These are phyloP conservation scores for Lepilemur septentrionalis DNA, from an alignment of 2,797 vertebrate species.

Conservation along the genomic window DNA sequence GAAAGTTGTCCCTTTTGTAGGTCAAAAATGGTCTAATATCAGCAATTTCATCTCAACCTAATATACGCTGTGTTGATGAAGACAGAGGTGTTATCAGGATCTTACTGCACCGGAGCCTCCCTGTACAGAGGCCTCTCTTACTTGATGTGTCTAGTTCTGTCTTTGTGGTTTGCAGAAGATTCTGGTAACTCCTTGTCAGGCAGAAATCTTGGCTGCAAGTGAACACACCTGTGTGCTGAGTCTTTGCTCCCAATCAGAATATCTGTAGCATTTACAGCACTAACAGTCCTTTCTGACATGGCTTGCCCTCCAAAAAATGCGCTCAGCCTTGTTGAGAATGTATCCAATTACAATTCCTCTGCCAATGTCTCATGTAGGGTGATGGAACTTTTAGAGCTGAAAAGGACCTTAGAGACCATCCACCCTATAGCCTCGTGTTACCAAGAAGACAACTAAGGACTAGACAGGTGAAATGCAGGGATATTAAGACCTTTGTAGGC, in stretches of 20 bases:
- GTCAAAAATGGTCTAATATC: not conserved
- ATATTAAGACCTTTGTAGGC: too few species aligned
- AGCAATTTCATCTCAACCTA: not conserved
- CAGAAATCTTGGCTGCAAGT: not conserved
- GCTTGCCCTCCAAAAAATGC: not conserved
- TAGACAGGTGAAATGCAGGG: not conserved
- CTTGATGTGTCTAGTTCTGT: not conserved
- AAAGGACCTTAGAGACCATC: not conserved
- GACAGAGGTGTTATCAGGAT: not conserved
- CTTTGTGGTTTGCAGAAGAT: not conserved
- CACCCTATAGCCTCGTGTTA: not conserved
- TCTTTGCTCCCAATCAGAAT: not conserved
- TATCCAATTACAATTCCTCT: not conserved
- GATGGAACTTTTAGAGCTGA: not conserved
- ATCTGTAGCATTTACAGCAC: not conserved
- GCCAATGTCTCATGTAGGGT: not conserved
- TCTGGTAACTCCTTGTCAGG: not conserved
- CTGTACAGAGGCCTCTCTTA: too few species aligned
- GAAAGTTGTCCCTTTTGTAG: not conserved
- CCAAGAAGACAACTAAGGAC: not conserved
- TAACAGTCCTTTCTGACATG: not conserved
- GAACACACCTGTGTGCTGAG: too few species aligned
- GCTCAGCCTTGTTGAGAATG: not conserved
- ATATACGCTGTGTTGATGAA: not conserved
- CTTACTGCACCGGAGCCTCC: not conserved